phyloP scores from a whole-genome alignment of 2,797 vertebrate genomes.

The Euthynnus affinis region DNA sequence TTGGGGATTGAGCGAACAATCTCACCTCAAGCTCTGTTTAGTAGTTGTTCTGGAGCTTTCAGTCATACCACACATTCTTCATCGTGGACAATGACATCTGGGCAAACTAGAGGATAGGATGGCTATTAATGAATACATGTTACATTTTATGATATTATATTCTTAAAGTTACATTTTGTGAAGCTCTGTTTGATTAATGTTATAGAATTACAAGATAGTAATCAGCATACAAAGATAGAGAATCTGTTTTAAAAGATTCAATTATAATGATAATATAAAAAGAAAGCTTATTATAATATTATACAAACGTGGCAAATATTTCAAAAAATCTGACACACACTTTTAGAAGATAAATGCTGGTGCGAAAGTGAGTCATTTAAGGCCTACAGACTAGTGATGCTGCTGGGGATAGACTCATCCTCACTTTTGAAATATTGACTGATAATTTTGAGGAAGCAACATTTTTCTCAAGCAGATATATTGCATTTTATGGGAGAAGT shows the following conservation, averaged over 20 bases:
- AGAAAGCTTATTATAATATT: background rate
- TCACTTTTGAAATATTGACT: slow-evolving; percentile 68
- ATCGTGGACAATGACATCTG: too few species aligned
- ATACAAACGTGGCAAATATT: background rate
- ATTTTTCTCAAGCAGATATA: slow-evolving; percentile 69
- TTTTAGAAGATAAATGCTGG: slow-evolving; percentile 27
- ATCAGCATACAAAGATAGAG: background rate
- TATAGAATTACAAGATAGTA: too few species aligned
- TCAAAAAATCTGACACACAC: background rate
- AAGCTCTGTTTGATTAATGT: too few species aligned
- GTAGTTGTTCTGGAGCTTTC: background rate
- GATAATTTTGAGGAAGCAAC: slow-evolving; percentile 65
- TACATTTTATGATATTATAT: background rate
- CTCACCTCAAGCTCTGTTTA: background rate
- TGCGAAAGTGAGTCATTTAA: slow-evolving; percentile 28
- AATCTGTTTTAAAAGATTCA: background rate
- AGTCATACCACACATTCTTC: background rate
- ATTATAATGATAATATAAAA: background rate
- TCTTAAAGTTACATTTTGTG: background rate
- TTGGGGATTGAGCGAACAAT: background rate
- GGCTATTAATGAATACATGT: too few species aligned
- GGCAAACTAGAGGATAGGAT: too few species aligned
- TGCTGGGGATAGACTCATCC: slow-evolving; percentile 40
- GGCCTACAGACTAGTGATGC: slow-evolving; percentile 32
- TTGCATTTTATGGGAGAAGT: slow-evolving; percentile 65